Conservation (phyloP, 2,797 vertebrate species). For the Morus bassanus region DNA sequence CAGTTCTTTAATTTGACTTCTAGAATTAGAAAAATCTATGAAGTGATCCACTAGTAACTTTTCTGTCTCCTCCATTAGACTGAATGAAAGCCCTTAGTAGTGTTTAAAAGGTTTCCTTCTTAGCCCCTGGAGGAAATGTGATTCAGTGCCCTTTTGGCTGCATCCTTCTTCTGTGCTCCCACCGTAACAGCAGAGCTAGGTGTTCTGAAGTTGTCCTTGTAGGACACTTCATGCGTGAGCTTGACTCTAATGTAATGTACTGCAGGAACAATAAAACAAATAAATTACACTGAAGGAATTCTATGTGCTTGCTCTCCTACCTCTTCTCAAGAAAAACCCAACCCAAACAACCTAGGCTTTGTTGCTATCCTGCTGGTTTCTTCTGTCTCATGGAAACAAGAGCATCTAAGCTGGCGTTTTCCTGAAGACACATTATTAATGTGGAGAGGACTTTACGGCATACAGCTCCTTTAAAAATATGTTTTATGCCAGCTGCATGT, state of each 20-base stretch:
- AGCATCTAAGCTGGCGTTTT: not conserved
- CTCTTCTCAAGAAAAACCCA: not conserved
- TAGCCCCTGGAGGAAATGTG: not conserved
- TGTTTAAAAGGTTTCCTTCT: not conserved
- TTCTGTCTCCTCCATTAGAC: not conserved
- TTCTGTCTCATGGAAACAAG: not conserved
- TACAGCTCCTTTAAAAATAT: not conserved
- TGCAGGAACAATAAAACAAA: not conserved
- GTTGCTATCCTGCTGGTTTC: not conserved
- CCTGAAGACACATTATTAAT: not conserved
- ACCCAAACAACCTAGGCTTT: not conserved
- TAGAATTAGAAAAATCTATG: not conserved
- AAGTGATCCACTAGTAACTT: not conserved
- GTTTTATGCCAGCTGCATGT: not conserved
- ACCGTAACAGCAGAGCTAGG: not conserved
- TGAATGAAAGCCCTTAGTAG: not conserved
- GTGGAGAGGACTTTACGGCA: not conserved
- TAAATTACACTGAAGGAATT: not conserved
- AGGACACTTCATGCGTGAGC: not conserved
- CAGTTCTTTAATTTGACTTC: not conserved
- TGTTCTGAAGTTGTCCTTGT: not conserved
- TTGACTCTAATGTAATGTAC: not conserved
- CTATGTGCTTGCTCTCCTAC: not conserved
- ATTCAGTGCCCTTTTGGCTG: not conserved
- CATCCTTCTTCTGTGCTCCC: rapidly evolving